These are phyloP conservation scores for Lasiurus borealis DNA, from an alignment of 2,113 vertebrate species.

Conservation along the genomic window DNA sequence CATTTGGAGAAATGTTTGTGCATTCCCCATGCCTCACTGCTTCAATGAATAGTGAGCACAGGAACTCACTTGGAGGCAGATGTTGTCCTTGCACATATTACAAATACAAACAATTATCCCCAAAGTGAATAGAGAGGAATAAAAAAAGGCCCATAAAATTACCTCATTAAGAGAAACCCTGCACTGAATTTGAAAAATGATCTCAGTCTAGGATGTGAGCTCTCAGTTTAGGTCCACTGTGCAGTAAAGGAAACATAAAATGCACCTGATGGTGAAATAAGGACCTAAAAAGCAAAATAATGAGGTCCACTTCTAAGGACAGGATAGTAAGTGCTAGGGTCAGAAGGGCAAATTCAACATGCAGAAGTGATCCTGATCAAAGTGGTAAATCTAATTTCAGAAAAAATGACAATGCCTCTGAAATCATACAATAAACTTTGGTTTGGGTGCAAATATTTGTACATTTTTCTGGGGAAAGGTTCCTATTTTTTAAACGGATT, in stretches of 20 bases:
- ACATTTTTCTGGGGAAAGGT: neutral
- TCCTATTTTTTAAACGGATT: neutral
- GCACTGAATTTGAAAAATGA: neutral
- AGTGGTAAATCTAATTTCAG: neutral
- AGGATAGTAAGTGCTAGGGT: neutral
- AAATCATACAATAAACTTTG: neutral
- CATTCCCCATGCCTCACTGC: conserved; percentile 84
- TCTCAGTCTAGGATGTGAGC: neutral
- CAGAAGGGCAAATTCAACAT: neutral
- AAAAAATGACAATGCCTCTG: neutral
- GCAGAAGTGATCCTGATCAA: neutral
- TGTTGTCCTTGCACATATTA: conserved; percentile 58
- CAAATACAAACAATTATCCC: conserved; percentile 81
- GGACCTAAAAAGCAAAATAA: neutral
- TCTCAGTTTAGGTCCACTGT: neutral
- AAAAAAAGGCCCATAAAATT: conserved; percentile 38
- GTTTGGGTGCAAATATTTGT: neutral
- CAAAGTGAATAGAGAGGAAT: conserved; percentile 64
- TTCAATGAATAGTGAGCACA: conserved; percentile 85
- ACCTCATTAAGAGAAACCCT: neutral
- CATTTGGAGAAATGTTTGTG: conserved; percentile 78
- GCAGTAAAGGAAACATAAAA: neutral
- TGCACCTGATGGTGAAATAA: neutral
- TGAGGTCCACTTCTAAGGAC: no score
- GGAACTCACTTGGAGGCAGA: conserved; percentile 81